Percentiles rank a stretch among this genome's conserved stretches.
These are phyloP conservation scores for Centruroides sculpturatus DNA, from an alignment of 1,140 invertebrate species.

Conservation along the genomic window DNA sequence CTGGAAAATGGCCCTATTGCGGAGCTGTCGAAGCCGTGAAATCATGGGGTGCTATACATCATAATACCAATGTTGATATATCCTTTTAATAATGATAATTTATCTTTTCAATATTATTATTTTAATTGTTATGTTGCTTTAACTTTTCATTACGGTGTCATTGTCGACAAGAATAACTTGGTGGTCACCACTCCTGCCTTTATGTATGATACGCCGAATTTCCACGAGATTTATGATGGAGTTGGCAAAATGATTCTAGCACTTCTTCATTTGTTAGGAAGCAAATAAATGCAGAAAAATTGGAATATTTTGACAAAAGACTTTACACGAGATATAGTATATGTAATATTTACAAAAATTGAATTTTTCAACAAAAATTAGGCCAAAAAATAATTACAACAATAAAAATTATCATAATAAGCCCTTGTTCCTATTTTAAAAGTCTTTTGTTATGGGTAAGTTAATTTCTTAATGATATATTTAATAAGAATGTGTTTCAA, in stretches of 20 bases:
- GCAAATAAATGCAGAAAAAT: too few relatives aligned
- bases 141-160: constrained; percentile 27
- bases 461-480: too few relatives aligned
- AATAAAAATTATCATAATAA: too few relatives aligned
- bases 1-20: constrained; percentile 41
- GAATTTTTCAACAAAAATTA: too few relatives aligned
- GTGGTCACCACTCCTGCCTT: constrained; percentile 44
- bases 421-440: too few relatives aligned
- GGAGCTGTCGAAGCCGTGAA: constrained; percentile 36
- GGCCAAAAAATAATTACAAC: too few relatives aligned
- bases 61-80: constrained; percentile 31
- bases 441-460: too few relatives aligned
- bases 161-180: constrained; percentile 35
- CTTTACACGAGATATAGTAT: too few relatives aligned
- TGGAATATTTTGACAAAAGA: too few relatives aligned
- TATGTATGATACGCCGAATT: constrained; percentile 36
- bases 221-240: constrained; percentile 38
- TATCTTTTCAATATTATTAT: constrained; percentile 25
- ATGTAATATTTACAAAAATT: too few relatives aligned
- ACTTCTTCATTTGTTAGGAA: constrained; percentile 25
- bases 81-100: constrained; percentile 20
- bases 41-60: constrained; percentile 34
- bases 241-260: constrained; percentile 38
- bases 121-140: constrained; percentile 7
- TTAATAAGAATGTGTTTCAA: too few relatives aligned